These are phyloP conservation scores for Papilio glaucus DNA, from an alignment of 1,140 invertebrate genomes.

Conservation along the genomic window DNA sequence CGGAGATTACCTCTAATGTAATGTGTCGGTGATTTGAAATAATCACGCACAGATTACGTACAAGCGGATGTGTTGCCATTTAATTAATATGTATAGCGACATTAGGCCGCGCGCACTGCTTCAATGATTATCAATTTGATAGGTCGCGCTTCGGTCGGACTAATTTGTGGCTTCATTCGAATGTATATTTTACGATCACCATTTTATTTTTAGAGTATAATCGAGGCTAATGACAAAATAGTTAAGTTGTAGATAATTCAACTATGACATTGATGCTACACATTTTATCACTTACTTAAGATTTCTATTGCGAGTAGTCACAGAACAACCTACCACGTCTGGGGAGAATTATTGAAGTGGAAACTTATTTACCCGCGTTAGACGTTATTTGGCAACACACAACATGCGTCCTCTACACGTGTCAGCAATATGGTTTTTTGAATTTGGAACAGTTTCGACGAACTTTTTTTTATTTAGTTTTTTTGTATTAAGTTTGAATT, in stretches of 20 bases:
- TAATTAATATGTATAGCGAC: slow-evolving; percentile 65
- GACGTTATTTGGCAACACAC: too few relatives aligned
- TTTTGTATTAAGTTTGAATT: too few relatives aligned
- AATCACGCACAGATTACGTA: slow-evolving; percentile 74
- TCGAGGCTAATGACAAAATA: neutral
- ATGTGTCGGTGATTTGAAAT: slow-evolving; percentile 80
- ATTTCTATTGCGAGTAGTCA: too few relatives aligned
- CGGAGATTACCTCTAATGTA: slow-evolving; percentile 79
- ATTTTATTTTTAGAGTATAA: slow-evolving; percentile 1
- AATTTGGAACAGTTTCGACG: too few relatives aligned
- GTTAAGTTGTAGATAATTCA: neutral
- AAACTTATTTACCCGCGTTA: too few relatives aligned
- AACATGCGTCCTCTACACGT: too few relatives aligned
- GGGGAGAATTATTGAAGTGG: too few relatives aligned
- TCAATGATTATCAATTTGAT: slow-evolving; percentile 10
- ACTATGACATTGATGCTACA: neutral
- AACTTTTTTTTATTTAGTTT: too few relatives aligned
- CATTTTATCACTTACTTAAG: too few relatives aligned
- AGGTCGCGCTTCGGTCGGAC: neutral
- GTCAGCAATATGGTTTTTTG: too few relatives aligned
- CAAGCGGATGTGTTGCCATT: slow-evolving; percentile 61
- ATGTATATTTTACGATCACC: neutral
- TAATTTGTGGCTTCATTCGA: slow-evolving; percentile 14
- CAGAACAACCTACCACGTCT: too few relatives aligned
- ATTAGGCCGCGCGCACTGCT: slow-evolving; percentile 30